Percentiles rank a stretch among this genome's conserved stretches.
phyloP scores from a whole-genome alignment of 2,888 invertebrate species.

The Pristionchus entomophagus region DNA sequence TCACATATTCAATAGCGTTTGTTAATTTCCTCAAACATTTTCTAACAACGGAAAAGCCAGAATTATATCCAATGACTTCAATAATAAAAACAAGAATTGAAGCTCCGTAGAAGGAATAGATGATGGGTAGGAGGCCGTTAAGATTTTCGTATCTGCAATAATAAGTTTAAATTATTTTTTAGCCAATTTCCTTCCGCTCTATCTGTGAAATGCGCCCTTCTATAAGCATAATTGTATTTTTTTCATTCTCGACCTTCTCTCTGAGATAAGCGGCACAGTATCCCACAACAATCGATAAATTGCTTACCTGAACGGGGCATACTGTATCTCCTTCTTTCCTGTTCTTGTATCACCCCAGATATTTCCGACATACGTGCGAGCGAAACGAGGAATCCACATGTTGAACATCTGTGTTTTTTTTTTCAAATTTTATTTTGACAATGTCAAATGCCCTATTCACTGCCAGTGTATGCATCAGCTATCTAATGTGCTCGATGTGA shows the following conservation, averaged over 20 bases:
- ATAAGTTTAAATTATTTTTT: no score
- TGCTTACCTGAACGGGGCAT: neutral
- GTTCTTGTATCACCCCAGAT: conserved; percentile 8
- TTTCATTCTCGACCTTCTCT: no score
- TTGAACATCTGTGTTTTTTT: conserved; percentile 37
- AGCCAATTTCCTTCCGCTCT: no score
- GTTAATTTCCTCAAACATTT: neutral
- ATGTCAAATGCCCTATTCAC: no score
- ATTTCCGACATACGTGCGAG: neutral
- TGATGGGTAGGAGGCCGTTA: conserved; percentile 9
- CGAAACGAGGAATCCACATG: conserved; percentile 42
- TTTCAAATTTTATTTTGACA: no score
- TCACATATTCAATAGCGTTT: neutral
- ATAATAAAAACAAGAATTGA: neutral
- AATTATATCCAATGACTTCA: neutral
- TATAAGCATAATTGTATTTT: no score
- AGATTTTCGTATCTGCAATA: conserved; percentile 3
- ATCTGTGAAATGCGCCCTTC: no score
- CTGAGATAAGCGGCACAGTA: no score
- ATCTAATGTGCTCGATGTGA: no score
- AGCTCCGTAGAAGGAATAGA: conserved; percentile 11
- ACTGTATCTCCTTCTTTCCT: neutral
- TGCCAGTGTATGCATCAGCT: no score
- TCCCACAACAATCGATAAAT: no score
- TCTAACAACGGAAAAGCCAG: neutral